Base-by-base conservation (phyloP, 2,113 vertebrate genomes). In the Chionomys nivalis region DNA sequence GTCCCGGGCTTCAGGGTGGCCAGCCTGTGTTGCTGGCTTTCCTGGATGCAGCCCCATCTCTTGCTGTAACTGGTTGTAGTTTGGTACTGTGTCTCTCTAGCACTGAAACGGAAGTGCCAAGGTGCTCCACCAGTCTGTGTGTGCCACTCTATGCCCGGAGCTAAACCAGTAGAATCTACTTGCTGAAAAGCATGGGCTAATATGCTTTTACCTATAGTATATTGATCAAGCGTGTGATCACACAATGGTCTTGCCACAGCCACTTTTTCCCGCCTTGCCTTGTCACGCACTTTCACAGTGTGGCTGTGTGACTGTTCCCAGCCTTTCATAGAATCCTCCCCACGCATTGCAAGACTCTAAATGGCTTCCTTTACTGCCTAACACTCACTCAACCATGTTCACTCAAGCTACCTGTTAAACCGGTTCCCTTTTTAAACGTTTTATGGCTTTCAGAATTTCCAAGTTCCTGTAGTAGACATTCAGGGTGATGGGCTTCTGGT, bases 311-410 rank as follows among this genome's bases (percentile, higher is more conserved):
- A 70, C 88, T 47, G 9, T 33, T 90, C 70, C 78, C 88, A 42
- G 78, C 17, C n/a, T 47, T 91, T 42, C 33, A 3, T 47, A 68
- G 81, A 47, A 78, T 82, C 52, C 49, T 89, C 52, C 87, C 65
- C 39, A 78, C 61, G 79, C 42, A 70, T 65, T 23, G 63, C 76
- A 70, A 88, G 76, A 88, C 77, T 93, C 85, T 75, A 75, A 58
- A 70, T 70, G 90, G 63, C 94, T 97, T 94, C 95, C 96, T 93
- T 95, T 79, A 90, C 87, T 78, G 42, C 26, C 7, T 83, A 93
- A 61, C 93, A 70, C 49, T 92, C 94, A 97, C 75, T 87, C 96
- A 94, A 61, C 85, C 85, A 61, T 92, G 49, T 93, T 95, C 73
- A 70, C 3, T 93, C 66, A 94, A 92, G 42, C 81, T 66, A 49